Percentiles rank a stretch among this genome's conserved stretches.
These are phyloP conservation scores for Apteryx mantelli DNA, from an alignment of 2,113 vertebrate species.

Conservation along the genomic window DNA sequence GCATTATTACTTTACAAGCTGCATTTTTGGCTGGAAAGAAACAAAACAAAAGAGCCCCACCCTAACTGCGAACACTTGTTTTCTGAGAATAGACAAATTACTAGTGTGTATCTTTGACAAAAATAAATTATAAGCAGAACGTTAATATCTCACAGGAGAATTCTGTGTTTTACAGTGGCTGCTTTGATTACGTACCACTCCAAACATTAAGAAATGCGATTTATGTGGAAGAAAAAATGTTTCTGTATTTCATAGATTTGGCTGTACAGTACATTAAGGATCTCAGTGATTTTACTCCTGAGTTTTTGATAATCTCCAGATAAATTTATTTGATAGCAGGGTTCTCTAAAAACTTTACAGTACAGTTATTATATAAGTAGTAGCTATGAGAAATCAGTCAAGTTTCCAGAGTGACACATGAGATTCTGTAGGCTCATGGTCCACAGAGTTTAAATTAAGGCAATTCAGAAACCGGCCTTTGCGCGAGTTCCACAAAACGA, in stretches of 20 bases:
- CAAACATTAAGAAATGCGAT: not conserved
- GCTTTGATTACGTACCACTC: not conserved
- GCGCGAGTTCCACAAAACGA: not conserved
- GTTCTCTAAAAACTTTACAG: conserved; percentile 30
- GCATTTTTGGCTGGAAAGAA: not conserved
- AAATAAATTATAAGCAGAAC: conserved; percentile 38
- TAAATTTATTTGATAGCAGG: conserved; percentile 40
- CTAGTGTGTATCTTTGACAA: not conserved
- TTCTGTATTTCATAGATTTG: not conserved
- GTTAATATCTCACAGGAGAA: not conserved
- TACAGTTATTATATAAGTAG: conserved; percentile 41
- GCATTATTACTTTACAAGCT: not conserved
- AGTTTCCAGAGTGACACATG: conserved; percentile 5
- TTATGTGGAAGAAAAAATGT: not conserved
- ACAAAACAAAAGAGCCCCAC: conserved; percentile 6
- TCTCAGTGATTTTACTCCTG: not conserved
- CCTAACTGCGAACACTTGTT: conserved; percentile 12
- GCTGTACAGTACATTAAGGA: not conserved
- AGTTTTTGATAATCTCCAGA: conserved; percentile 18
- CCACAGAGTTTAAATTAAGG: conserved; percentile 56
- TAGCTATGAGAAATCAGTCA: conserved; percentile 42
- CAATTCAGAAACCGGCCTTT: conserved; percentile 27
- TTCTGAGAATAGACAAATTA: conserved; percentile 25
- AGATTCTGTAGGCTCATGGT: conserved; percentile 22
- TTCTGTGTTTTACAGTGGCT: not conserved